Evolutionary conservation across 2,888 invertebrate genomes (phyloP).

Genomic region (Icerya purchasi): DNA sequence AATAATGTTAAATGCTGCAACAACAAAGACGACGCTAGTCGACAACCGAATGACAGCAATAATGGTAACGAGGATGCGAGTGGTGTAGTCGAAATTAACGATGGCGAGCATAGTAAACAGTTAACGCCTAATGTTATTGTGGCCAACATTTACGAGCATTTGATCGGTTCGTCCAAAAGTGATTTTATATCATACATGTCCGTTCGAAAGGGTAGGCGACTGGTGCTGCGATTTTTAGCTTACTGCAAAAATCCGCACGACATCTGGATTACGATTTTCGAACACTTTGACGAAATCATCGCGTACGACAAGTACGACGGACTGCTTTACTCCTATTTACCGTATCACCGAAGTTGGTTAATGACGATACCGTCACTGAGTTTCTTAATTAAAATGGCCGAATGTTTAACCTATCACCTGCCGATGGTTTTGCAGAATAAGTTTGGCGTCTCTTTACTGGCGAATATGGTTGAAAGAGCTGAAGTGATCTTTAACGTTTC

Average conservation of each 20-base stretch:
- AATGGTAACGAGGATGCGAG: not conserved
- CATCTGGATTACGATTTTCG: conserved; percentile 37
- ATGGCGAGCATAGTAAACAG: too few relatives aligned
- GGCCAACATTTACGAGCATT: not conserved
- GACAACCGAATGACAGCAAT: not conserved
- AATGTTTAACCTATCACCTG: conserved; percentile 11
- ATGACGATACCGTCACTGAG: not conserved
- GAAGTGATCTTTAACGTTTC: conserved; percentile 21
- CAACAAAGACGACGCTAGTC: not conserved
- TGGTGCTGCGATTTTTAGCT: conserved; percentile 43
- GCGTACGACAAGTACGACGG: conserved; percentile 32
- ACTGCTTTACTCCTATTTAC: conserved; percentile 32
- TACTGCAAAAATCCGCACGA: conserved; percentile 31
- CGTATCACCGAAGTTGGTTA: conserved; percentile 35
- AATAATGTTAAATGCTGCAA: not conserved
- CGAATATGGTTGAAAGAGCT: conserved; percentile 30
- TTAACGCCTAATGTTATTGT: not conserved
- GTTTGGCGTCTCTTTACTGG: conserved; percentile 35
- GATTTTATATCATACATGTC: not conserved
- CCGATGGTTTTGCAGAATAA: conserved; percentile 19
- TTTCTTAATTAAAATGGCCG: conserved; percentile 8
- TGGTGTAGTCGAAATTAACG: not conserved
- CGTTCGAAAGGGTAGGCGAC: conserved; percentile 29
- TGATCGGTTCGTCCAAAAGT: not conserved
- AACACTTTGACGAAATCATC: conserved; percentile 35